Evolutionary conservation across 2,888 invertebrate genomes (phyloP).

Genomic region (Synanthedon myopaeformis): DNA sequence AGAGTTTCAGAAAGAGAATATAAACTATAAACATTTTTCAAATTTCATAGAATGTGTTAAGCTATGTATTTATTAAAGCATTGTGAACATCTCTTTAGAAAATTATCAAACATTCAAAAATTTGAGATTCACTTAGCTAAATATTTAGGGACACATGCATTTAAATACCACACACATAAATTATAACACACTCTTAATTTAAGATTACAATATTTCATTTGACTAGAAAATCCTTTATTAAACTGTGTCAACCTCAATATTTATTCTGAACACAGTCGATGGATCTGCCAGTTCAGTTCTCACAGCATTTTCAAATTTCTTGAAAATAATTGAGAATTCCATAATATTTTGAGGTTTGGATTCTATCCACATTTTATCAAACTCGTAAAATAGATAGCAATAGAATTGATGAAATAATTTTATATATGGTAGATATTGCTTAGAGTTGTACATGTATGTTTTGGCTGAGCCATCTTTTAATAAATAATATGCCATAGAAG

Average conservation of each 20-base stretch:
- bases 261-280: conserved; percentile 81
- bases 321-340: conserved; percentile 92
- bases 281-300: conserved; percentile 76
- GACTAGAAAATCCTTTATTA: conserved; percentile 14
- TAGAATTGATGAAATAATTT: conserved; percentile 92
- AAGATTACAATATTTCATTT: not conserved
- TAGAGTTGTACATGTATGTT: conserved; percentile 90
- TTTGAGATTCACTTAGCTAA: no score
- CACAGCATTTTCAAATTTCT: conserved; percentile 84
- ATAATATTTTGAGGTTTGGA: conserved; percentile 94
- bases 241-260: conserved; percentile 78
- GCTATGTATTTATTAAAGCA: no score
- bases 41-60: no score
- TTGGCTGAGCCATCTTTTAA: conserved; percentile 85
- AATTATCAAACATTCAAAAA: no score
- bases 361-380: conserved; percentile 94
- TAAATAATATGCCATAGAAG: conserved; percentile 88
- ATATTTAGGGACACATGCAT: no score
- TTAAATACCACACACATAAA: no score
- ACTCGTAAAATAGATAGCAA: conserved; percentile 93
- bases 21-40: no score
- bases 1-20: no score
- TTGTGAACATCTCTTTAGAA: no score
- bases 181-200: no score
- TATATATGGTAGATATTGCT: conserved; percentile 74